Conservation (phyloP, 2,888 invertebrate genomes). For the Chloroclysta siterata region DNA sequence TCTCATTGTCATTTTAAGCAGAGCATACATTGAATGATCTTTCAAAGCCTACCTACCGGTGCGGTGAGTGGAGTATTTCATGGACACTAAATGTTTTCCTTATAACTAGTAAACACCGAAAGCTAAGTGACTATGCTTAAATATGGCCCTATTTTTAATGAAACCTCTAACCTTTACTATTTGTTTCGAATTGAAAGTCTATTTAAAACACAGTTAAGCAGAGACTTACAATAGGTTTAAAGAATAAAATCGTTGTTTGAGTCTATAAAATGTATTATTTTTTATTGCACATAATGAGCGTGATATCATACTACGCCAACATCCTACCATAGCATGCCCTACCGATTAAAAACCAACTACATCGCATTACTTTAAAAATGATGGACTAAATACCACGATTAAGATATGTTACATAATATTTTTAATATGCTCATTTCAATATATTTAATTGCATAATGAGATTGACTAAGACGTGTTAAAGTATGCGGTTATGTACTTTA, state of each 20-base stretch:
- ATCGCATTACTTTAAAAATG: background rate
- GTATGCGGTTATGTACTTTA: constrained; percentile 3
- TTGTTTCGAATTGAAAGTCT: constrained; percentile 1
- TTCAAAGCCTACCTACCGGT: constrained; percentile 2
- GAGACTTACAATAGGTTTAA: constrained; percentile 5
- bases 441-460: constrained; percentile 14
- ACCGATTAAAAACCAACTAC: background rate
- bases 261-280: constrained; percentile 2
- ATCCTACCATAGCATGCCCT: background rate
- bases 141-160: constrained; percentile 14
- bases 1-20: background rate
- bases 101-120: constrained; percentile 27
- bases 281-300: constrained; percentile 11
- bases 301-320: background rate
- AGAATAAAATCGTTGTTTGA: constrained; percentile 15
- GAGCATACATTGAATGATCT: constrained; percentile 1
- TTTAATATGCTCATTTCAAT: constrained; percentile 12
- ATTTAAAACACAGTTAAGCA: background rate
- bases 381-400: constrained; percentile 4
- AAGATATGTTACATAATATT: constrained; percentile 16
- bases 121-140: constrained; percentile 23
- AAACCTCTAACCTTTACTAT: constrained; percentile 18
- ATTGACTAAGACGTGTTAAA: background rate
- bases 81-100: constrained; percentile 5
- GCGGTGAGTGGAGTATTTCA: constrained; percentile 8